Evolutionary conservation across 2,888 invertebrate genomes (phyloP).

Genomic region (Plebejus argus): DNA sequence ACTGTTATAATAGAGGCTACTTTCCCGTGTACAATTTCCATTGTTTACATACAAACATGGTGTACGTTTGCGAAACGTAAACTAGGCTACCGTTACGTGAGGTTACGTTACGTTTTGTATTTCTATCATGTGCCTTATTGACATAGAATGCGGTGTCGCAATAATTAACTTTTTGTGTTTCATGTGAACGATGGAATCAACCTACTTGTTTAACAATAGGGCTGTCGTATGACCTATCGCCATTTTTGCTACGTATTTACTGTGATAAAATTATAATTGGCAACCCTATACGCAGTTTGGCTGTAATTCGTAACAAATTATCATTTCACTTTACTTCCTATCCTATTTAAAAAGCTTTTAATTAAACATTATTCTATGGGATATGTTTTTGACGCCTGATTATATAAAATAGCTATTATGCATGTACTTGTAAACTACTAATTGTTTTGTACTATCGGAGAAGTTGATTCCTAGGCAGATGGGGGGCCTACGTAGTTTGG

Average conservation of each 20-base stretch:
- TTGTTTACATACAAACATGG: constrained; percentile 32
- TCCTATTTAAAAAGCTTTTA: no score
- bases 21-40: constrained; percentile 24
- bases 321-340: no score
- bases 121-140: constrained; percentile 56
- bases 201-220: constrained; percentile 19
- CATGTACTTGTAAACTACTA: no score
- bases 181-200: constrained; percentile 40
- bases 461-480: no score
- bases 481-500: no score
- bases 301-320: no score
- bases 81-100: constrained; percentile 53
- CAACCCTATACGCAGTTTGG: no score
- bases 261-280: neutral
- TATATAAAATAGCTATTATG: no score
- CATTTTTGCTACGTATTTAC: neutral
- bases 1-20: neutral
- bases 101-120: constrained; percentile 57
- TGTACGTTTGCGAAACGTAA: constrained; percentile 58
- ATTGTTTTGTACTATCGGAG: no score
- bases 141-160: constrained; percentile 55
- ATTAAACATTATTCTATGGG: no score
- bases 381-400: no score
- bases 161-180: constrained; percentile 52
- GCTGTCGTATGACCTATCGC: neutral